Percentiles rank a stretch among this genome's conserved stretches.
phyloP scores from a whole-genome alignment of 2,888 invertebrate genomes.

The Piscicola geometra region DNA sequence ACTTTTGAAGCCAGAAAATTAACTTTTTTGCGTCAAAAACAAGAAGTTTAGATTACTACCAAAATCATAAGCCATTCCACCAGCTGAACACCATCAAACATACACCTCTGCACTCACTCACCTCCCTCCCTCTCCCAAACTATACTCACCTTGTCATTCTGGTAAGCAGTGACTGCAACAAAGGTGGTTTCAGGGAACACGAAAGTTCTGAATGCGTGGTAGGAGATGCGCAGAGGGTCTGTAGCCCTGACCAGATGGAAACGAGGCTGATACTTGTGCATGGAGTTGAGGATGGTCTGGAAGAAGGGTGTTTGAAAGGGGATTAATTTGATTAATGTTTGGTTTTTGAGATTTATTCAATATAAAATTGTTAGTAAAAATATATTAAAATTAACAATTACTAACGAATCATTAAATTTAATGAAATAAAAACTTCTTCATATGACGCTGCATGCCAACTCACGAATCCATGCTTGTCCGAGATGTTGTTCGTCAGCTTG shows the following conservation, averaged over 20 bases:
- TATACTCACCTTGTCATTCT: constrained; percentile 35
- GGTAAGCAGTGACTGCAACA: constrained; percentile 37
- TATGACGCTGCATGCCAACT: constrained; percentile 37
- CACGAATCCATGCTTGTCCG: constrained; percentile 68
- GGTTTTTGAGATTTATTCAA: not conserved
- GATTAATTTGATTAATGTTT: not conserved
- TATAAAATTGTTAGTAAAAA: not conserved
- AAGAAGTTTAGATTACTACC: no score
- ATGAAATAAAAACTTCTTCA: not conserved
- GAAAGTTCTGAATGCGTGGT: constrained; percentile 32
- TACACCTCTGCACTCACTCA: no score
- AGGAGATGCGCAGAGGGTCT: constrained; percentile 33
- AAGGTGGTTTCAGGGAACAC: constrained; percentile 35
- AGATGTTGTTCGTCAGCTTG: constrained; percentile 98
- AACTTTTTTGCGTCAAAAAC: no score
- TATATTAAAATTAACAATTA: not conserved
- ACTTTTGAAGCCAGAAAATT: no score
- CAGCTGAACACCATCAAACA: no score
- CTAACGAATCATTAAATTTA: no score
- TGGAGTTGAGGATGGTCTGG: constrained; percentile 38
- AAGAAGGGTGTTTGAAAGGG: not conserved
- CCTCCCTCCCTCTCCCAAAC: no score
- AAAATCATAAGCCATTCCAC: no score
- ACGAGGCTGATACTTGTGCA: constrained; percentile 38
- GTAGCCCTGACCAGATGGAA: constrained; percentile 35